phyloP scores from a whole-genome alignment of 2,113 vertebrate species.

The Ailurus styani region DNA sequence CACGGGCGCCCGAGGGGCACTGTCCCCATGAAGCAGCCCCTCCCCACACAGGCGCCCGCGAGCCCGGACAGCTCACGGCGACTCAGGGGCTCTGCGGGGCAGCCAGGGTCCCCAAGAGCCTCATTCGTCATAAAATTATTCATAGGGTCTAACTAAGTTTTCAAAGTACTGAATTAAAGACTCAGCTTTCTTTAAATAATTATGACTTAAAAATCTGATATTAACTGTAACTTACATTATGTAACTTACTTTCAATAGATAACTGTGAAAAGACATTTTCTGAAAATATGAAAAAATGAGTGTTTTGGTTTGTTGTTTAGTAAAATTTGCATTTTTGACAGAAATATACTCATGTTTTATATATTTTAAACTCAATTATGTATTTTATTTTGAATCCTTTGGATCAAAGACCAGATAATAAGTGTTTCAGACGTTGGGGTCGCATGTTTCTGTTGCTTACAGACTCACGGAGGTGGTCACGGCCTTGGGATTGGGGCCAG shows the following conservation, averaged over 20 bases:
- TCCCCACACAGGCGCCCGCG: too few relatives aligned
- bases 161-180: neutral
- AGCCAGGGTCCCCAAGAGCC: too few relatives aligned
- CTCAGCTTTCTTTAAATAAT: neutral
- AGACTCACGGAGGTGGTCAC: too few relatives aligned
- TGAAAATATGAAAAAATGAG: neutral
- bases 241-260: neutral
- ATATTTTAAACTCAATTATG: neutral
- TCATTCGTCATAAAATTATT: neutral
- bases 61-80: fast-evolving
- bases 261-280: neutral
- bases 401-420: neutral
- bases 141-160: neutral
- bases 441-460: neutral
- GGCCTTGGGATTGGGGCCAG: too few relatives aligned
- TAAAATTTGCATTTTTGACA: neutral
- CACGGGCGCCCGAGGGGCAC: fast-evolving
- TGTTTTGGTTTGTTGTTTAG: neutral
- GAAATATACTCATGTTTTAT: neutral
- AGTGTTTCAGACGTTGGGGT: neutral
- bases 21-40: fast-evolving
- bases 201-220: neutral
- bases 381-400: neutral
- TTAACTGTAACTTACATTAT: neutral
- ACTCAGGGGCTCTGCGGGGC: fast-evolving